Evolutionary conservation across 2,888 invertebrate genomes (phyloP).

Genomic region (Agriopis marginaria): DNA sequence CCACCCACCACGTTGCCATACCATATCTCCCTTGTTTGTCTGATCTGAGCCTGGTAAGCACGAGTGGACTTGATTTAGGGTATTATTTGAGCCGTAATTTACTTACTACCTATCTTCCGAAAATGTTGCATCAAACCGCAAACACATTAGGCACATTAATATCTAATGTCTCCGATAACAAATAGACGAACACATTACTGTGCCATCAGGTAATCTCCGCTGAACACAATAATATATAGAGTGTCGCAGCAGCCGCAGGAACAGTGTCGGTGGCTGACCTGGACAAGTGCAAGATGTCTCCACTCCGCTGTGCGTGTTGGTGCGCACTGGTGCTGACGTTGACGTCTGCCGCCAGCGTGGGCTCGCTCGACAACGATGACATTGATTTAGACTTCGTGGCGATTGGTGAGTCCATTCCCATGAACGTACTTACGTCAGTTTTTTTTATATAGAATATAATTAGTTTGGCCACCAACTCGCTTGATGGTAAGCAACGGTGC

Average conservation of each 20-base stretch:
- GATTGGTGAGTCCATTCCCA: background rate
- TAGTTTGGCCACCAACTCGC: no score
- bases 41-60: no score
- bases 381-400: background rate
- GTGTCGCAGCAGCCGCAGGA: background rate
- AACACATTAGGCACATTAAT: background rate
- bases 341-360: background rate
- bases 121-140: background rate
- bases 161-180: background rate
- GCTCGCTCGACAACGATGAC: background rate
- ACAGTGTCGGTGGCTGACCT: background rate
- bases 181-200: background rate
- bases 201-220: background rate
- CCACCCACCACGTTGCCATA: no score
- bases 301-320: background rate
- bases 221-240: background rate
- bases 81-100: no score
- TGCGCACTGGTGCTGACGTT: background rate
- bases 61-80: no score
- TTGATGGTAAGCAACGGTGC: no score
- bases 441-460: no score
- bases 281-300: background rate
- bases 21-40: no score
- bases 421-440: no score
- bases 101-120: background rate